These are phyloP conservation scores for Diogma glabrata DNA, from an alignment of 2,888 invertebrate species.

Conservation along the genomic window DNA sequence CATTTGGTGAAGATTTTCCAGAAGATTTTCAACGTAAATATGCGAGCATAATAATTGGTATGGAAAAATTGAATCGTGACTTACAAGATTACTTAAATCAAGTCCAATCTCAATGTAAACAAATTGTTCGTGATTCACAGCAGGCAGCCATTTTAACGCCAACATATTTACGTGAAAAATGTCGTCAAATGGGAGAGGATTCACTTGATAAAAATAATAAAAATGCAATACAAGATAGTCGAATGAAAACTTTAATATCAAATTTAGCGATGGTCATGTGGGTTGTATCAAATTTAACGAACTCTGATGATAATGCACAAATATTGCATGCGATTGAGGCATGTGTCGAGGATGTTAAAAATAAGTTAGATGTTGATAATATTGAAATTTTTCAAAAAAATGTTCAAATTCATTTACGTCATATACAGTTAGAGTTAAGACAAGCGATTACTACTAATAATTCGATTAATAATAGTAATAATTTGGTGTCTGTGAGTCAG, in stretches of 20 bases:
- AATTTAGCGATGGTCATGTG: slow-evolving; percentile 78
- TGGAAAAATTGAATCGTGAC: slow-evolving; percentile 84
- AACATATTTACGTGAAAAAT: slow-evolving; percentile 75
- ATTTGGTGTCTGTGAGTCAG: too few relatives aligned
- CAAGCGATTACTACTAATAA: slow-evolving; percentile 15
- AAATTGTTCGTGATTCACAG: slow-evolving; percentile 79
- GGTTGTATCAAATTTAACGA: slow-evolving; percentile 37
- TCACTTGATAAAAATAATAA: slow-evolving; percentile 64
- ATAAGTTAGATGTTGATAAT: slow-evolving; percentile 62
- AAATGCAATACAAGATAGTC: slow-evolving; percentile 44
- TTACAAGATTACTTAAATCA: slow-evolving; percentile 75
- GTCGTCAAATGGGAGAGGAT: slow-evolving; percentile 70
- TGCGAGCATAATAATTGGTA: slow-evolving; percentile 74
- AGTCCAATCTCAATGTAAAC: slow-evolving; percentile 71
- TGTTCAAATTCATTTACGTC: slow-evolving; percentile 76
- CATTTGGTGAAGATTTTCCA: slow-evolving; percentile 64
- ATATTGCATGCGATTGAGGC: slow-evolving; percentile 84
- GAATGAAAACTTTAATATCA: slow-evolving; percentile 67
- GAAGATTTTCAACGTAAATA: slow-evolving; percentile 87
- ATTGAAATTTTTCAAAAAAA: slow-evolving; percentile 70
- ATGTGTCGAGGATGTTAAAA: slow-evolving; percentile 80
- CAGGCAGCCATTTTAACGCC: slow-evolving; percentile 80
- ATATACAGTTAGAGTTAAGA: slow-evolving; percentile 30
- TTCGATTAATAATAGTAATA: too few relatives aligned
- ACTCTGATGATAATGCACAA: slow-evolving; percentile 71